Evolutionary conservation across 1,140 invertebrate species (phyloP), one percentile per base, ranked within the genome.

Genomic region (Scylla paramamosain): DNA sequence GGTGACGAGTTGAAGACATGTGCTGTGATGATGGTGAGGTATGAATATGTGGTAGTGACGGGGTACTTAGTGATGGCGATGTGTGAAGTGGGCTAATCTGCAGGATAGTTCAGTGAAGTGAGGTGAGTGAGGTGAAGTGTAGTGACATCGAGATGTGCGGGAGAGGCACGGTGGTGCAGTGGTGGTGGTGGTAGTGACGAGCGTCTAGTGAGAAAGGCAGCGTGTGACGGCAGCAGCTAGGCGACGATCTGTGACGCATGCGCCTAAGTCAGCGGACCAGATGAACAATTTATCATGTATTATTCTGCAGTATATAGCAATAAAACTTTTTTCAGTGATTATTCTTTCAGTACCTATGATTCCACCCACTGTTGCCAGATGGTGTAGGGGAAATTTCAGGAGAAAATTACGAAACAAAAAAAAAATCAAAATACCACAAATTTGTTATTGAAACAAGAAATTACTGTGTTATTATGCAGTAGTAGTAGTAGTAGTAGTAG

Each of bases 301-400:
- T 91, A 91, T 91, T 91, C 90, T 91, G 52, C 90, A 91, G 90
- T 91, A 91, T 91, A 91, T 91, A 91, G 90, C 90, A 91, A 91
- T 91, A 91, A 91, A 91, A 29, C 29, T 91, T 87, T 91, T 89
- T 91, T 52, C 90, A 91, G 46, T 91, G 90, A 32, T 25, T 8
- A 0, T 16, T 32, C 20, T 91, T 91, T 77, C 28, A 7, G 29
- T 32, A 84, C 39, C 39, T 28, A 10, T 86, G 10, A n/a, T n/a
- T n/a, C n/a, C n/a, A 39, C 39, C 39, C 39, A 39, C 1, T 6
- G 39, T 39, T 39, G 6, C 39, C 39, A 39, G 39, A 39, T 39
- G 39, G 39, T 39, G 39, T 39, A 39, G 39, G 39, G 39, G 6
- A 39, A 6, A 39, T n/a, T n/a, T n/a, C n/a, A n/a, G n/a, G n/a